Evolutionary conservation across 2,113 vertebrate species (phyloP).

Genomic region (Paratilapia polleni): DNA sequence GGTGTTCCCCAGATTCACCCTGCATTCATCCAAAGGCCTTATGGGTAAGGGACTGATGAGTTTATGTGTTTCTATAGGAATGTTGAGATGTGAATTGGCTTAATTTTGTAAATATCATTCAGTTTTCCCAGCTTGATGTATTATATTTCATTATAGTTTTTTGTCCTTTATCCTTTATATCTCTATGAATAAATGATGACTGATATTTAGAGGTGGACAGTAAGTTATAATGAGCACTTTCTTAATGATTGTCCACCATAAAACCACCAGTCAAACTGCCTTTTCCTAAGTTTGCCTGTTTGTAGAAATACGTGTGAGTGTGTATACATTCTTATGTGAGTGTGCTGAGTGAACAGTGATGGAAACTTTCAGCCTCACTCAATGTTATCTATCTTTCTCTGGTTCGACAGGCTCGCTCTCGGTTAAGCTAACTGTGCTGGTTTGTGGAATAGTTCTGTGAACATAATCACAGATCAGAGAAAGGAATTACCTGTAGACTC

Average conservation of each 20-base stretch:
- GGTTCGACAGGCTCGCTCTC: slow-evolving; percentile 99
- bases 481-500: slow-evolving; percentile 95
- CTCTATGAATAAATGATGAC: slow-evolving; percentile 9
- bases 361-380: slow-evolving; percentile 88
- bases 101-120: not conserved
- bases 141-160: not conserved
- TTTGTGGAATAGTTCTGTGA: slow-evolving; percentile 98
- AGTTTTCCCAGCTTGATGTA: not conserved
- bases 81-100: not conserved
- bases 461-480: slow-evolving; percentile 89
- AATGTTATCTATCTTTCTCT: slow-evolving; percentile 99
- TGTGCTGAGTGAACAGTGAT: slow-evolving; percentile 69
- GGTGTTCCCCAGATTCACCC: slow-evolving; percentile 98
- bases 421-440: slow-evolving; percentile 98
- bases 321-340: slow-evolving; percentile 12
- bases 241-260: slow-evolving; percentile 15
- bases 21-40: slow-evolving; percentile 98
- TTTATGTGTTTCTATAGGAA: not conserved
- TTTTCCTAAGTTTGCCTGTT: slow-evolving; percentile 45
- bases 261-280: slow-evolving; percentile 34
- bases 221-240: slow-evolving; percentile 1
- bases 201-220: slow-evolving; percentile 35
- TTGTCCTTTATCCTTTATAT: not conserved
- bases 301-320: slow-evolving; percentile 23
- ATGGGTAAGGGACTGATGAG: slow-evolving; percentile 87